Evolutionary conservation across 2,113 vertebrate genomes (phyloP).

Genomic region (Paramormyrops kingsleyae): DNA sequence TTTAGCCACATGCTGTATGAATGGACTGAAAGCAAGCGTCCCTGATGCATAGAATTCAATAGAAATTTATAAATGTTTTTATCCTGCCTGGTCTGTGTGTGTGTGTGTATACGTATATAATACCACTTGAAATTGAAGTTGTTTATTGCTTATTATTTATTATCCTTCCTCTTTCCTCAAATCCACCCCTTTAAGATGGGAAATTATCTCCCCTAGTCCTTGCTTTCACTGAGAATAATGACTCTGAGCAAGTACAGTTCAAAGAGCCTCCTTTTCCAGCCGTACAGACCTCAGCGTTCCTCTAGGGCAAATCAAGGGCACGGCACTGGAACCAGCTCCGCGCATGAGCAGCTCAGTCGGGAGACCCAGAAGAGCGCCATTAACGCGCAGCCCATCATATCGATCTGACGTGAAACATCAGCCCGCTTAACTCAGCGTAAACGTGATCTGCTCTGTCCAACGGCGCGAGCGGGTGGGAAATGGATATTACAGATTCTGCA

Average conservation of each 20-base stretch:
- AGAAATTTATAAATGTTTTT: not conserved
- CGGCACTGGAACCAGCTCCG: not conserved
- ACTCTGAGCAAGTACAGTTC: not conserved
- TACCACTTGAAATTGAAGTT: not conserved
- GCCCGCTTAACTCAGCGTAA: not conserved
- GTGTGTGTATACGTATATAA: not conserved
- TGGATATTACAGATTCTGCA: not conserved
- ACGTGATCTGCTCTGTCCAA: not conserved
- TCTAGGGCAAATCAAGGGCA: conserved; percentile 4
- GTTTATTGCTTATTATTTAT: not conserved
- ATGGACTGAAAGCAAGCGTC: not conserved
- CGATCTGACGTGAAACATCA: conserved; percentile 6
- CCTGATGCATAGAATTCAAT: not conserved
- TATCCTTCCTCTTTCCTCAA: not conserved
- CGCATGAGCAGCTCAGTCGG: not conserved
- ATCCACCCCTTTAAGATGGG: not conserved
- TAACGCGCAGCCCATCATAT: not conserved
- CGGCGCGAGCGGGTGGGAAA: not conserved
- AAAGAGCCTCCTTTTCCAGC: not conserved
- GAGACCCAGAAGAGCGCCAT: not conserved
- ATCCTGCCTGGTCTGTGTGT: not conserved
- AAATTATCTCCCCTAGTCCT: not conserved
- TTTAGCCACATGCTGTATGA: not conserved
- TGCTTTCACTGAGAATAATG: conserved; percentile 1
- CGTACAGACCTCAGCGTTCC: not conserved